Conservation (phyloP, 2,797 vertebrate species). For the Luscinia luscinia region DNA sequence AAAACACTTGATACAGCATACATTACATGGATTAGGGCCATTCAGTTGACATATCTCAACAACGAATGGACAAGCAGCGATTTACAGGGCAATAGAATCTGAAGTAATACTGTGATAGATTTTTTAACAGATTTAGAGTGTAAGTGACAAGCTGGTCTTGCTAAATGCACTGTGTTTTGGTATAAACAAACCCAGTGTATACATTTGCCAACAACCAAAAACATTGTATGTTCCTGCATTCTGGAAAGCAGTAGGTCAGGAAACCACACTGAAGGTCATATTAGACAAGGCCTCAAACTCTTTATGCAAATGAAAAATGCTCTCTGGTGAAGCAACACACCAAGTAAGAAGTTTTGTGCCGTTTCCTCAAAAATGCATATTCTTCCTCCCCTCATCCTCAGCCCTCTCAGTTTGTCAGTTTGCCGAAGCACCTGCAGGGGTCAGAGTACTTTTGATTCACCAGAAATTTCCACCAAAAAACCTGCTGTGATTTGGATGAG, state of each 20-base stretch:
- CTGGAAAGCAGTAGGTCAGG: not conserved
- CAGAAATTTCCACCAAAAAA: slow-evolving; percentile 39
- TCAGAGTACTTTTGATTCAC: slow-evolving; percentile 60
- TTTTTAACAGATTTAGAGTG: not conserved
- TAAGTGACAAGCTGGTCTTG: not conserved
- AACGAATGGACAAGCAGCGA: not conserved
- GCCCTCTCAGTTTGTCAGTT: not conserved
- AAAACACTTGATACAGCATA: not conserved
- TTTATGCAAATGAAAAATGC: rapidly evolving
- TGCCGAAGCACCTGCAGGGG: slow-evolving; percentile 59
- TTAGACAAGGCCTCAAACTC: not conserved
- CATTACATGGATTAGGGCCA: not conserved
- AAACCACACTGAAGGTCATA: not conserved
- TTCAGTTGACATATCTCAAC: not conserved
- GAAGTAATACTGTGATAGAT: not conserved
- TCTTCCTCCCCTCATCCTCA: not conserved
- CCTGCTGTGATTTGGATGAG: not conserved
- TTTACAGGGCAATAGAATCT: not conserved
- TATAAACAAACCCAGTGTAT: not conserved
- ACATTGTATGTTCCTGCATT: not conserved
- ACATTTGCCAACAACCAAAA: not conserved
- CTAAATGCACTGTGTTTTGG: not conserved
- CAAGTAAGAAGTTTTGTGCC: not conserved
- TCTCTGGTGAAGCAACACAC: not conserved
- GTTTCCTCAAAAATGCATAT: not conserved